phyloP scores from a whole-genome alignment of 2,888 invertebrate species.

The Sinodicranocentrus sp. region DNA sequence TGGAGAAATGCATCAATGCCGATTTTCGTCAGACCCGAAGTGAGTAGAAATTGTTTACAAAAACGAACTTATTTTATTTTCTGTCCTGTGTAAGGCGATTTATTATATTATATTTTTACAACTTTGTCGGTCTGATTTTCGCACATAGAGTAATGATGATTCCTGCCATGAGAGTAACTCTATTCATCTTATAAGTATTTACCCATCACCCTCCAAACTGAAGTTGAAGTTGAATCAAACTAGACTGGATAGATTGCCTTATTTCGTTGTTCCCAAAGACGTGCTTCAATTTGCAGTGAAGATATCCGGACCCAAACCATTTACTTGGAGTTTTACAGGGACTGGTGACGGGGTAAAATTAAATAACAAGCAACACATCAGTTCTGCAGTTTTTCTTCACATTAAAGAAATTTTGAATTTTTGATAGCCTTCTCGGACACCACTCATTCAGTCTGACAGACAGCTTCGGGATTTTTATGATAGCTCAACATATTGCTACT shows the following conservation, averaged over 20 bases:
- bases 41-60: slow-evolving; percentile 12
- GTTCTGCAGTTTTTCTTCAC: too few relatives aligned
- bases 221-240: slow-evolving; percentile 53
- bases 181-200: slow-evolving; percentile 63
- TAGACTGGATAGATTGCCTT: slow-evolving; percentile 49
- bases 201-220: slow-evolving; percentile 66
- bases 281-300: slow-evolving; percentile 69
- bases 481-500: slow-evolving; percentile 67
- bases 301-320: slow-evolving; percentile 57
- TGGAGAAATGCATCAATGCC: slow-evolving; percentile 71
- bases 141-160: slow-evolving; percentile 37
- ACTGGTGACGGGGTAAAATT: slow-evolving; percentile 58
- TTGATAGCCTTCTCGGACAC: slow-evolving; percentile 66
- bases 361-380: too few relatives aligned
- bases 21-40: slow-evolving; percentile 66
- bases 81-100: not conserved
- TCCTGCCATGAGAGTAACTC: slow-evolving; percentile 59
- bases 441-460: slow-evolving; percentile 68
- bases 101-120: not conserved
- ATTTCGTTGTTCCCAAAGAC: slow-evolving; percentile 65
- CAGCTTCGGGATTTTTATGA: slow-evolving; percentile 62
- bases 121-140: not conserved
- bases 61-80: not conserved
- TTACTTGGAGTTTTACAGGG: slow-evolving; percentile 65
- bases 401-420: not conserved